Evolutionary conservation across 2,797 vertebrate species (phyloP).

Genomic region (Urosaurus nigricauda): DNA sequence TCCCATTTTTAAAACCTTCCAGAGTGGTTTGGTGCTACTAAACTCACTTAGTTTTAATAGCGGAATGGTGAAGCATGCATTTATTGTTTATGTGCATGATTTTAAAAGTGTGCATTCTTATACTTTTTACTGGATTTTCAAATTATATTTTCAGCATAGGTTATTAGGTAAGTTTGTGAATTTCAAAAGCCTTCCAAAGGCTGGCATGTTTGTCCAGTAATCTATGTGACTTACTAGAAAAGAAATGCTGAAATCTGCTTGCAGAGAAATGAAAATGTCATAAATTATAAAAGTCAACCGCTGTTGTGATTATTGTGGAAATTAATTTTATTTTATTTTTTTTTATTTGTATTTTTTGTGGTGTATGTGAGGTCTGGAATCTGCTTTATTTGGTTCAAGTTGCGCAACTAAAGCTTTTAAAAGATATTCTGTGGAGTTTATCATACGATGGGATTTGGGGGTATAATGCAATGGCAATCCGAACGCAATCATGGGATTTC

Average conservation of each 20-base stretch:
- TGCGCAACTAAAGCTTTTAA: slow-evolving; percentile 55
- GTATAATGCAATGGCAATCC: too few species aligned
- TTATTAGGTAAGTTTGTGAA: slow-evolving; percentile 58
- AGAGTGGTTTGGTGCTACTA: slow-evolving; percentile 76
- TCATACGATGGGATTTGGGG: too few species aligned
- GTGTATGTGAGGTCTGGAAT: slow-evolving; percentile 50
- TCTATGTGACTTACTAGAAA: background rate
- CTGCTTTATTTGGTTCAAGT: slow-evolving; percentile 55
- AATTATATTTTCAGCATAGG: slow-evolving; percentile 68
- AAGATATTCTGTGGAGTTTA: slow-evolving; percentile 20
- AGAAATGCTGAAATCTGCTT: slow-evolving; percentile 51
- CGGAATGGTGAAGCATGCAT: slow-evolving; percentile 82
- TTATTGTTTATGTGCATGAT: slow-evolving; percentile 78
- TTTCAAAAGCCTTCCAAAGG: slow-evolving; percentile 15
- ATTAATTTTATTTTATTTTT: slow-evolving; percentile 58
- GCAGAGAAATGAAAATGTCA: slow-evolving; percentile 49
- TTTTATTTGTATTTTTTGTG: slow-evolving; percentile 34
- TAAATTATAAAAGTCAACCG: slow-evolving; percentile 30
- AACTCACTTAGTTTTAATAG: slow-evolving; percentile 71
- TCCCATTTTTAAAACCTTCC: slow-evolving; percentile 73
- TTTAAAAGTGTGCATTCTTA: slow-evolving; percentile 66
- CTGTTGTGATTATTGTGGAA: slow-evolving; percentile 50
- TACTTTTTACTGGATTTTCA: slow-evolving; percentile 71
- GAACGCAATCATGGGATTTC: too few species aligned
- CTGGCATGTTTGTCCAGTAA: slow-evolving; percentile 9